Percentiles rank a stretch among this genome's conserved stretches.
These are phyloP conservation scores for Macaria notata DNA, from an alignment of 2,888 invertebrate genomes.

Conservation along the genomic window DNA sequence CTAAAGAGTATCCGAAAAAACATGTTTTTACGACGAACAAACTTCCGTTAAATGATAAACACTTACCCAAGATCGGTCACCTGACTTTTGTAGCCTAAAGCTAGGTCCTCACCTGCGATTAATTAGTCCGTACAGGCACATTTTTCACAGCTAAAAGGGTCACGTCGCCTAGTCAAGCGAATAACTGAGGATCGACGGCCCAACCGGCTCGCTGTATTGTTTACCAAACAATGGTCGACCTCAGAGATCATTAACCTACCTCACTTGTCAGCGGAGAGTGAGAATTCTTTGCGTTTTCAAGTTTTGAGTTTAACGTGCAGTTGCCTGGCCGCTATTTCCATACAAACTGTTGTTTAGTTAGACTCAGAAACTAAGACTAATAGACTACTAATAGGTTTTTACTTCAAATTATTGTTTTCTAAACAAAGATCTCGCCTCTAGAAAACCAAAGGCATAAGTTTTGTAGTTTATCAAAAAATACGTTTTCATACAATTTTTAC, in stretches of 20 bases:
- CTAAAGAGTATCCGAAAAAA: too few species aligned
- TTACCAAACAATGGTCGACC: slow-evolving; percentile 79
- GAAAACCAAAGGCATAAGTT: too few species aligned
- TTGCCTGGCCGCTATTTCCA: too few species aligned
- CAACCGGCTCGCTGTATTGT: slow-evolving; percentile 69
- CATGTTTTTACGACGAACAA: too few species aligned
- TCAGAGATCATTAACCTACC: slow-evolving; percentile 79
- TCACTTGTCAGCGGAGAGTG: slow-evolving; percentile 57
- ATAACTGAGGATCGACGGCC: slow-evolving; percentile 71
- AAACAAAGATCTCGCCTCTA: too few species aligned
- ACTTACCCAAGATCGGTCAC: not conserved
- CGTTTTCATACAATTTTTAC: too few species aligned
- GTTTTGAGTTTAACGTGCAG: slow-evolving; percentile 17
- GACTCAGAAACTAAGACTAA: too few species aligned
- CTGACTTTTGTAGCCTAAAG: slow-evolving; percentile 14
- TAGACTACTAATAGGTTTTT: too few species aligned
- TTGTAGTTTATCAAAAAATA: too few species aligned
- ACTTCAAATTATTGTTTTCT: too few species aligned
- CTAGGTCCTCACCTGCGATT: slow-evolving; percentile 20
- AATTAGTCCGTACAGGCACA: slow-evolving; percentile 39
- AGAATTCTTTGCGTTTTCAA: slow-evolving; percentile 53
- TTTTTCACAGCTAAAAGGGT: slow-evolving; percentile 66
- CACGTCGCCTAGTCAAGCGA: slow-evolving; percentile 68
- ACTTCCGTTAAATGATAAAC: too few species aligned
- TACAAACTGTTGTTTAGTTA: too few species aligned